Percentiles rank a stretch among this genome's conserved stretches.
Conservation (phyloP, 2,797 vertebrate species). For the Ispidina picta region DNA sequence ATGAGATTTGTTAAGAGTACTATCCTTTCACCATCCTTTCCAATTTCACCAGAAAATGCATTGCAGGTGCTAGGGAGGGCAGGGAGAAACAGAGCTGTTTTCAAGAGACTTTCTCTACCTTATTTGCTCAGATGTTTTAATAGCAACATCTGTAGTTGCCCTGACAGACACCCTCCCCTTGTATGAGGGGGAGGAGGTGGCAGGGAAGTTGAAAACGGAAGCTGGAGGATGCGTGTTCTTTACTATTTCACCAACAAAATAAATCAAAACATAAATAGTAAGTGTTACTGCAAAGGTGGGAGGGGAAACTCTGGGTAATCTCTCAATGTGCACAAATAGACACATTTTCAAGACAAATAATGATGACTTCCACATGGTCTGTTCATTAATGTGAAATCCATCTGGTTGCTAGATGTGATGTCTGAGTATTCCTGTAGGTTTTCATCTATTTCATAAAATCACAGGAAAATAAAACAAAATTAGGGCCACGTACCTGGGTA, state of each 20-base stretch:
- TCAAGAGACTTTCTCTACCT: not conserved
- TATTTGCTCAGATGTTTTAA: not conserved
- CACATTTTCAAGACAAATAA: not conserved
- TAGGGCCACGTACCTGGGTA: not conserved
- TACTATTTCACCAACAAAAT: not conserved
- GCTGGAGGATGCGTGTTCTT: not conserved
- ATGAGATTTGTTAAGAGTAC: not conserved
- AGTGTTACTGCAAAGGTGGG: slow-evolving; percentile 18
- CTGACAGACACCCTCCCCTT: not conserved
- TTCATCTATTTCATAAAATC: not conserved
- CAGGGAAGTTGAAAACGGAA: slow-evolving; percentile 7
- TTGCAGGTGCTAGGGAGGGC: fast-evolving
- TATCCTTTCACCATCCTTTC: not conserved
- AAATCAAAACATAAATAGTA: slow-evolving; percentile 53
- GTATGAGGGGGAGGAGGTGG: not conserved
- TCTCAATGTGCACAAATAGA: not conserved
- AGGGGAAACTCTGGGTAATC: slow-evolving; percentile 47
- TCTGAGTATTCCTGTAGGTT: not conserved
- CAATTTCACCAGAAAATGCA: not conserved
- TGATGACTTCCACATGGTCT: not conserved
- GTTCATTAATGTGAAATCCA: not conserved
- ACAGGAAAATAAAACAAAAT: not conserved
- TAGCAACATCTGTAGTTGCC: not conserved
- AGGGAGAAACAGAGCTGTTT: not conserved
- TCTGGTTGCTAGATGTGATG: not conserved